These are phyloP conservation scores for Dicrostonyx torquatus DNA, from an alignment of 2,797 vertebrate genomes.

Conservation along the genomic window DNA sequence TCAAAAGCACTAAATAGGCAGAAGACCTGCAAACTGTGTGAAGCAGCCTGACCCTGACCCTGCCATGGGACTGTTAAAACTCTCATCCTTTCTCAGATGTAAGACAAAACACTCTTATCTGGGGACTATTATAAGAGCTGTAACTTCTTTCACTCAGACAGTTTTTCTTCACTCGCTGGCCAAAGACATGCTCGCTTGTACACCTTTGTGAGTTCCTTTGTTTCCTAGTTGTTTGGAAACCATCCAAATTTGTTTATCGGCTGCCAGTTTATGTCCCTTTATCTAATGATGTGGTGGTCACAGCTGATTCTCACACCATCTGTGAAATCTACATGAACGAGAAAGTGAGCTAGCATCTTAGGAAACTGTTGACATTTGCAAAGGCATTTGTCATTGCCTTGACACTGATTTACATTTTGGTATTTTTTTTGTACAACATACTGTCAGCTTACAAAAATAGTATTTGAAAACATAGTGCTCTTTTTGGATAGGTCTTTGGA, in stretches of 20 bases:
- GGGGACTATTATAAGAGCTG: neutral
- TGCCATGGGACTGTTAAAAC: neutral
- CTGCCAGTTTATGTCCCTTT: slow-evolving; percentile 36
- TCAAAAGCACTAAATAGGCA: neutral
- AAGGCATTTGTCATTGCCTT: slow-evolving; percentile 37
- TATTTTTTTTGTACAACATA: neutral
- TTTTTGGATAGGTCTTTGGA: neutral
- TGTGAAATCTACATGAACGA: slow-evolving; percentile 22
- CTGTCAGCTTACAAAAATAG: neutral
- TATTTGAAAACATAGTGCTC: neutral
- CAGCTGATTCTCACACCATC: slow-evolving; percentile 55
- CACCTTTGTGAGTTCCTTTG: slow-evolving; percentile 13
- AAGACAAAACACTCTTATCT: neutral
- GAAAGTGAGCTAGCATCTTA: slow-evolving; percentile 42
- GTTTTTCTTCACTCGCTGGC: neutral
- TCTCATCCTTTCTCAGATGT: neutral
- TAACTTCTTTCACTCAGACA: neutral
- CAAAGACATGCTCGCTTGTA: neutral
- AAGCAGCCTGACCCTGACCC: neutral
- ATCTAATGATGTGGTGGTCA: slow-evolving; percentile 46
- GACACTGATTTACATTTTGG: slow-evolving; percentile 53
- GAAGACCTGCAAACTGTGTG: neutral
- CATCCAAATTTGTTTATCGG: neutral
- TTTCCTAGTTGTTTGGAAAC: slow-evolving; percentile 11
- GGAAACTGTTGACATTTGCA: slow-evolving; percentile 43